Evolutionary conservation across 1,140 invertebrate species (phyloP).

Genomic region (Drosophila pectinifera): DNA sequence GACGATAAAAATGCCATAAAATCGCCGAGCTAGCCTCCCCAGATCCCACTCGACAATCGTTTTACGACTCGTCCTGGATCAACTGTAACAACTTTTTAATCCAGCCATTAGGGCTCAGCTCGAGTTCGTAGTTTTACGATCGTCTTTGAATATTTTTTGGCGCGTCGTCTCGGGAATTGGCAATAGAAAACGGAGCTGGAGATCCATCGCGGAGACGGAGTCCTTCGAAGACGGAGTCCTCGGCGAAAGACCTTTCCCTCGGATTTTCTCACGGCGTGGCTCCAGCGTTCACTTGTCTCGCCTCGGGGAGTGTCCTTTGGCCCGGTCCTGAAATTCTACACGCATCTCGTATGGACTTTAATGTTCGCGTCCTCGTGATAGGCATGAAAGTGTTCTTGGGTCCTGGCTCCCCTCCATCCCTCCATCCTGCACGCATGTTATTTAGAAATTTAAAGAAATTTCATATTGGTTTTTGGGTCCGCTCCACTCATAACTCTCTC

Average conservation of each 20-base stretch:
- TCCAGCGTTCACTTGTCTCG: slow-evolving; percentile 38
- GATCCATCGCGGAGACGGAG: slow-evolving; percentile 18
- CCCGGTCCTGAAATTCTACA: slow-evolving; percentile 67
- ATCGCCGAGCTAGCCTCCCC: slow-evolving; percentile 44
- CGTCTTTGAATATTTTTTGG: slow-evolving; percentile 49
- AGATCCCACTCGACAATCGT: slow-evolving; percentile 36
- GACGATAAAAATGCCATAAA: slow-evolving; percentile 77
- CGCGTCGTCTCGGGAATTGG: slow-evolving; percentile 69
- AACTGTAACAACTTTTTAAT: slow-evolving; percentile 74
- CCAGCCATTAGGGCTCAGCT: slow-evolving; percentile 54
- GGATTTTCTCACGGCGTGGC: slow-evolving; percentile 64
- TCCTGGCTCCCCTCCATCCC: background rate
- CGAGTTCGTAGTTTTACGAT: slow-evolving; percentile 63
- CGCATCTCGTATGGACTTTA: slow-evolving; percentile 63
- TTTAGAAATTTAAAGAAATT: slow-evolving; percentile 52
- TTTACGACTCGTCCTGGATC: slow-evolving; percentile 69
- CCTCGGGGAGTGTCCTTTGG: slow-evolving; percentile 31
- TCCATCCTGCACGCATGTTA: slow-evolving; percentile 47
- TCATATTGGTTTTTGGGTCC: slow-evolving; percentile 9
- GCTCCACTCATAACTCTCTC: slow-evolving; percentile 15
- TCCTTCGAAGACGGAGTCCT: too few relatives aligned
- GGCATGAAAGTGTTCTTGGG: slow-evolving; percentile 55
- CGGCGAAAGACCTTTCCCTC: slow-evolving; percentile 51
- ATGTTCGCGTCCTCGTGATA: slow-evolving; percentile 40
- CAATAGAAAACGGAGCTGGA: slow-evolving; percentile 18